phyloP scores from a whole-genome alignment of 2,888 invertebrate species.

The Drepana falcataria region DNA sequence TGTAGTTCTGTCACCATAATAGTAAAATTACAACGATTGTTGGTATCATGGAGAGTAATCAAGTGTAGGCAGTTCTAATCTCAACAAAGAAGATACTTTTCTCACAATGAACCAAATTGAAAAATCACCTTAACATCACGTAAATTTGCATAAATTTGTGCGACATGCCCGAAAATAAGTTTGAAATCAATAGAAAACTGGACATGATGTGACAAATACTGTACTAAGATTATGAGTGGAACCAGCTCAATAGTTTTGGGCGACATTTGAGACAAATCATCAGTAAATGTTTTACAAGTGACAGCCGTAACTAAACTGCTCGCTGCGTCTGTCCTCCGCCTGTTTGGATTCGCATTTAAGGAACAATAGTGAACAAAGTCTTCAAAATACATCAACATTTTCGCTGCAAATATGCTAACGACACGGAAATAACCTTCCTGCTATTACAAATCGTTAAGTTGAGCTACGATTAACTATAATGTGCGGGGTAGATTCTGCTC shows the following conservation, averaged over 20 bases:
- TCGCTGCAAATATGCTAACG: constrained; percentile 34
- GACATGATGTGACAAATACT: too few relatives aligned
- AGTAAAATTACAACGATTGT: neutral
- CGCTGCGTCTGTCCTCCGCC: neutral
- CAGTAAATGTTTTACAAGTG: too few relatives aligned
- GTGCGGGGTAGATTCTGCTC: constrained; percentile 19
- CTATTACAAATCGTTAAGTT: constrained; percentile 47
- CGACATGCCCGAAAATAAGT: too few relatives aligned
- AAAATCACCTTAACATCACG: too few relatives aligned
- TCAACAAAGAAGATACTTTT: too few relatives aligned
- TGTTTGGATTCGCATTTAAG: neutral
- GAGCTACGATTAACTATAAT: constrained; percentile 38
- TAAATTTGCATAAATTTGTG: too few relatives aligned
- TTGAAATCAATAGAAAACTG: too few relatives aligned
- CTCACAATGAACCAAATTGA: too few relatives aligned
- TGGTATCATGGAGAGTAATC: neutral
- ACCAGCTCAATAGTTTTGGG: too few relatives aligned
- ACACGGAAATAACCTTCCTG: constrained; percentile 56
- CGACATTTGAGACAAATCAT: too few relatives aligned
- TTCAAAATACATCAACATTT: constrained; percentile 7
- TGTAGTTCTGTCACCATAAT: neutral
- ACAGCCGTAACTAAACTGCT: neutral
- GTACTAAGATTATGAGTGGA: neutral
- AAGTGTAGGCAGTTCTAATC: too few relatives aligned
- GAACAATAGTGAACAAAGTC: neutral